Percentiles rank a stretch among this genome's conserved stretches.
Evolutionary conservation across 1,140 invertebrate species (phyloP).

Genomic region (Apis dorsata): DNA sequence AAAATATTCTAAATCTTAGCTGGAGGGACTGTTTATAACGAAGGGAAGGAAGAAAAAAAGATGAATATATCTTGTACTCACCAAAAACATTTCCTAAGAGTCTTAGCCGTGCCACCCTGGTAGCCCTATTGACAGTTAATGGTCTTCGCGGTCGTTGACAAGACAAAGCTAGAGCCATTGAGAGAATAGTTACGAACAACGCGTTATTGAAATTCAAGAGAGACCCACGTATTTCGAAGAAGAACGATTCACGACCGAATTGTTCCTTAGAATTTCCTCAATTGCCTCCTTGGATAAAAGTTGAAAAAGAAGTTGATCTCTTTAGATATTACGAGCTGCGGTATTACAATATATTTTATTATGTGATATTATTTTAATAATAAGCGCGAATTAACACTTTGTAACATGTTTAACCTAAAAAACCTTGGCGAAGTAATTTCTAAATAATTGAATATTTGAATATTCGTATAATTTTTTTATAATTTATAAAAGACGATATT

Average conservation of each 20-base stretch:
- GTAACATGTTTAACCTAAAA: not conserved
- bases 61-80: slow-evolving; percentile 61
- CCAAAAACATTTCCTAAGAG: slow-evolving; percentile 68
- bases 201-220: slow-evolving; percentile 2
- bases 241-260: not conserved
- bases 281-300: not conserved
- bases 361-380: not conserved
- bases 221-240: not conserved
- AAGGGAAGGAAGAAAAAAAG: slow-evolving; percentile 11
- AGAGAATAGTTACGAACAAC: not conserved
- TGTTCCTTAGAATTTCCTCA: not conserved
- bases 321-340: not conserved
- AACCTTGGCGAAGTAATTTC: not conserved
- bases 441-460: not conserved
- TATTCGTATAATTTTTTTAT: not conserved
- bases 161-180: slow-evolving; percentile 72
- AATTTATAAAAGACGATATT: not conserved
- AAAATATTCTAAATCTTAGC: slow-evolving; percentile 27
- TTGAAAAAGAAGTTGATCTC: not conserved
- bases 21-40: slow-evolving; percentile 25
- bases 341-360: not conserved
- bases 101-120: slow-evolving; percentile 74
- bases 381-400: not conserved
- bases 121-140: slow-evolving; percentile 75
- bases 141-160: slow-evolving; percentile 72